Percentiles rank a stretch among this genome's conserved stretches.
phyloP scores from a whole-genome alignment of 92 coral and sea anemone genomes.

The Epizoanthus scotinus region DNA sequence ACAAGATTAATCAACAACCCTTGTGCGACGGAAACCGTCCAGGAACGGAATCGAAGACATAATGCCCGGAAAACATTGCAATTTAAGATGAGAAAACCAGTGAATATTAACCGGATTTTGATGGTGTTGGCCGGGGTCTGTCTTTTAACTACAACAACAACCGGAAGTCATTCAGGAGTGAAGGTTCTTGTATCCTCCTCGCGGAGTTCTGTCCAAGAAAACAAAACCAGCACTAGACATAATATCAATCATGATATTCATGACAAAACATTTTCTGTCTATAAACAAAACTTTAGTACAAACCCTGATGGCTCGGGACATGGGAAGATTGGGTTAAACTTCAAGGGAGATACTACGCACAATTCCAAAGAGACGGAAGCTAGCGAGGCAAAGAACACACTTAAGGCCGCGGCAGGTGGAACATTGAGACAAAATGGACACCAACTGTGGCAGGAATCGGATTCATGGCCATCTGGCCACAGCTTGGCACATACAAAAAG shows the following conservation, averaged over 20 bases:
- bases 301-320: background rate
- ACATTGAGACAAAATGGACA: slow-evolving; percentile 5
- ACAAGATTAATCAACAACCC: slow-evolving; percentile 35
- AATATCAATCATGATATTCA: background rate
- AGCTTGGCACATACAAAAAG: background rate
- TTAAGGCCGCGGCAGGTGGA: background rate
- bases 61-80: slow-evolving; percentile 15
- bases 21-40: background rate
- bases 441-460: background rate
- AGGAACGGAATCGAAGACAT: background rate
- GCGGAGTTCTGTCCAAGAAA: background rate
- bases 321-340: background rate
- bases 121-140: background rate
- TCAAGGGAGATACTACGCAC: background rate
- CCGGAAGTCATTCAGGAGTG: background rate
- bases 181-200: background rate
- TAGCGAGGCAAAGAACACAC: background rate
- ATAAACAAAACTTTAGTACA: background rate
- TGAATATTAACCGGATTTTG: background rate
- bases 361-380: background rate
- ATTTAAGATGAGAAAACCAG: slow-evolving; percentile 4
- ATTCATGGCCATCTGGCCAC: too few species aligned
- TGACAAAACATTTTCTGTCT: background rate
- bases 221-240: background rate
- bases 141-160: background rate